Conservation (phyloP, 2,888 invertebrate species). For the Apodemia duryi region DNA sequence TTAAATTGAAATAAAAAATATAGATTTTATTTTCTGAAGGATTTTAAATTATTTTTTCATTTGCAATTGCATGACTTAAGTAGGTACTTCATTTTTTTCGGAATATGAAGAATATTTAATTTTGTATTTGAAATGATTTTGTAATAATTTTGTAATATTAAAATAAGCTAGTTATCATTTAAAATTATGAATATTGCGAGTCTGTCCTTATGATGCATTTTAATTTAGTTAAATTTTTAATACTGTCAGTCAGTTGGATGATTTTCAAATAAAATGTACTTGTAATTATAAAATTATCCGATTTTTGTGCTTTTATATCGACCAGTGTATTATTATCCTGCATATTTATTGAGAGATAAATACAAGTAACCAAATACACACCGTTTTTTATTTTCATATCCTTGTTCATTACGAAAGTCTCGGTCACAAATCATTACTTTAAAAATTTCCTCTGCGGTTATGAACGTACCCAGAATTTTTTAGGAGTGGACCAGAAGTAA, state of each 20-base stretch:
- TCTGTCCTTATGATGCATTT: not conserved
- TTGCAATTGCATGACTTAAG: not conserved
- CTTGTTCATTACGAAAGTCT: not conserved
- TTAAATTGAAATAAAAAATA: conserved; percentile 2
- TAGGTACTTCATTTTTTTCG: not conserved
- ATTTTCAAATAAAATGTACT: not conserved
- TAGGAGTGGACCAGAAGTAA: too few relatives aligned
- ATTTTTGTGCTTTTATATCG: conserved; percentile 56
- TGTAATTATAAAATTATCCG: not conserved
- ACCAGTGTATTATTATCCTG: conserved; percentile 55
- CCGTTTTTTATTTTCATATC: conserved; percentile 35
- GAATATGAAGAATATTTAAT: not conserved
- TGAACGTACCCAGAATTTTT: too few relatives aligned
- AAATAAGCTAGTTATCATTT: not conserved
- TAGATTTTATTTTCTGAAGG: not conserved
- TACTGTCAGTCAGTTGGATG: too few relatives aligned
- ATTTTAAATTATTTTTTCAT: not conserved
- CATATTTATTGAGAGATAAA: conserved; percentile 60
- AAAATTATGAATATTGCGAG: not conserved
- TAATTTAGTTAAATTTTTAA: too few relatives aligned
- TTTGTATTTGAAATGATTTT: not conserved
- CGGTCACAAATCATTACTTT: too few relatives aligned
- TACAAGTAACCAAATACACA: conserved; percentile 54
- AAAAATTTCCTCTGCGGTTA: too few relatives aligned
- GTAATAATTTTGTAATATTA: not conserved